Percentiles rank a stretch among this genome's conserved stretches.
Evolutionary conservation across 2,797 vertebrate genomes (phyloP).

Genomic region (Hippopotamyrus pictus): DNA sequence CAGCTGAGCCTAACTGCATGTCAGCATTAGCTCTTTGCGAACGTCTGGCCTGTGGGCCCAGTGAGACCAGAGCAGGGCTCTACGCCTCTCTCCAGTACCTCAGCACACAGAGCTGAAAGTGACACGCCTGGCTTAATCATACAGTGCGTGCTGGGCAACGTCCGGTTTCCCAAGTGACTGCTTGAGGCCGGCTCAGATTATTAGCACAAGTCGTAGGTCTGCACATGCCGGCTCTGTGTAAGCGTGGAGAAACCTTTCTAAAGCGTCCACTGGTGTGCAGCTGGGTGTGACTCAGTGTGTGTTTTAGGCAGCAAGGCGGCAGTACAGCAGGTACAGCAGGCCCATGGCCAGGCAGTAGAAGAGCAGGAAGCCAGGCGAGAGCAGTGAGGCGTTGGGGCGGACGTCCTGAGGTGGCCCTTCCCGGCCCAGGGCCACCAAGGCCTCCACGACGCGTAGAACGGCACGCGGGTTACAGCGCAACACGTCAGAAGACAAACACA

Average conservation of each 20-base stretch:
- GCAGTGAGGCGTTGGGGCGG: constrained; percentile 44
- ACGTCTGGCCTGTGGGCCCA: not conserved
- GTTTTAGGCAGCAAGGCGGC: constrained; percentile 58
- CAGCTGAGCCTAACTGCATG: not conserved
- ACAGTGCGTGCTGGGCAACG: not conserved
- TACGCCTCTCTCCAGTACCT: not conserved
- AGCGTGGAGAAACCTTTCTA: not conserved
- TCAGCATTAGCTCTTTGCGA: not conserved
- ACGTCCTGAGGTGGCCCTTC: constrained; percentile 27
- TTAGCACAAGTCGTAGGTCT: constrained; percentile 27
- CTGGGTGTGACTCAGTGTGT: not conserved
- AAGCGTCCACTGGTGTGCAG: constrained; percentile 11
- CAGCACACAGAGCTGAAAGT: not conserved
- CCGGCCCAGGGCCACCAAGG: constrained; percentile 49
- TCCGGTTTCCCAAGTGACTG: not conserved
- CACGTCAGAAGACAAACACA: constrained; percentile 76
- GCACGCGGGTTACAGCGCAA: constrained; percentile 68
- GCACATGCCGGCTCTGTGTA: not conserved
- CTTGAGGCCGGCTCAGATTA: not conserved
- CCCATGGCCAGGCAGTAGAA: constrained; percentile 78
- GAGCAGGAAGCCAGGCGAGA: constrained; percentile 75
- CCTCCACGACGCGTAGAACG: constrained; percentile 64
- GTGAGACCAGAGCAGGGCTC: not conserved
- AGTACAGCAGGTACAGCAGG: constrained; percentile 71
- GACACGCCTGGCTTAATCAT: not conserved